Conservation (phyloP, 1,140 invertebrate genomes). For the Palaemon carinicauda region DNA sequence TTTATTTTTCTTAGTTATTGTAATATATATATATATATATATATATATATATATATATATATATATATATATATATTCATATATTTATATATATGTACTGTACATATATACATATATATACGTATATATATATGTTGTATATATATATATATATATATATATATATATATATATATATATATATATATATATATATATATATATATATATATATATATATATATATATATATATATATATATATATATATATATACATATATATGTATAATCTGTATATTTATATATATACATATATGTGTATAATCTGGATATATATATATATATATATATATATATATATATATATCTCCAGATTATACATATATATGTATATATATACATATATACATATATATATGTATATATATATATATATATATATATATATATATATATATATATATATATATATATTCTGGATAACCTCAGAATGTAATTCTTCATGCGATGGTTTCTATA, state of each 20-base stretch:
- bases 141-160: too few species aligned
- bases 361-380: too few species aligned
- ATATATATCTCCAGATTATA: too few species aligned
- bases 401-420: background rate
- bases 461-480: background rate
- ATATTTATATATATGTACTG: constrained; percentile 25
- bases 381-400: background rate
- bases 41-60: constrained; percentile 18
- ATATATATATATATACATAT: background rate
- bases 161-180: background rate
- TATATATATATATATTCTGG: background rate
- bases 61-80: constrained; percentile 35
- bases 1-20: too few species aligned
- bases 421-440: background rate
- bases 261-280: background rate
- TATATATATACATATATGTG: constrained; percentile 26
- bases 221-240: background rate
- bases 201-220: background rate
- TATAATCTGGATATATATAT: background rate
- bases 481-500: too few species aligned
- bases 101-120: background rate
- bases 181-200: background rate
- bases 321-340: background rate
- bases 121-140: background rate
- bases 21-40: background rate